Base-by-base conservation (phyloP, 2,888 invertebrate genomes). In the Suillia variegata region DNA sequence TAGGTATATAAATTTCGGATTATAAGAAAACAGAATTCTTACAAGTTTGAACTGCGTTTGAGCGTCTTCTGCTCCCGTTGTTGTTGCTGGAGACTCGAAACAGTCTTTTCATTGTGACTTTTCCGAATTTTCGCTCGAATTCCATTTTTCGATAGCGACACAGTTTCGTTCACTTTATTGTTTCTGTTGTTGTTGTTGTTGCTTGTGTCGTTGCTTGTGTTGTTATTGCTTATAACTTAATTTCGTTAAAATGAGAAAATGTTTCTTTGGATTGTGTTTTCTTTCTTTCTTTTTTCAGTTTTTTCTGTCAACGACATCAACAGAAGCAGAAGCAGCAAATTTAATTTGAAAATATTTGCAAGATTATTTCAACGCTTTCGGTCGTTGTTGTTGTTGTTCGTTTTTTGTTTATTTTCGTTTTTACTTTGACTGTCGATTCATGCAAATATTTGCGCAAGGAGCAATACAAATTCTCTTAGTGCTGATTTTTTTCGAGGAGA, bases 331-430 rank as follows among this genome's bases (percentile, higher is more conserved):
- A 21, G 15, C 18, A 18, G 38, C 45, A 61, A 51, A 61, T 61
- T 58, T 58, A 54, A 58, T 61, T 61, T 54, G 52, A 58, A 53
- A 61, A 51, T 58, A 58, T 58, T 61, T 61, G 42, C 55, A 53
- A 52, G 58, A 61, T 61, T 61, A 58, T 61, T 61, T 58, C 58
- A 61, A 58, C 47, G 55, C 55, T 58, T 38, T 26, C n/a, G n/a
- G n/a, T n/a, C n/a, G n/a, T n/a, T n/a, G n/a, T n/a, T n/a, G n/a
- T n/a, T n/a, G n/a, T n/a, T n/a, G n/a, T n/a, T n/a, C n/a, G n/a
- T n/a, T n/a, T n/a, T n/a, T n/a, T n/a, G n/a, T n/a, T n/a, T n/a
- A n/a, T n/a, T n/a, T n/a, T n/a, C 61, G 38, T 58, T 52, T 47
- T 24, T 33, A 21, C 33, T 18, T 22, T 38, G 26, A 24, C 22